A percentile compares a stretch with the other conserved stretches of the same genome.
Conservation (phyloP, 2,888 invertebrate species). For the Tridacna crocea region DNA sequence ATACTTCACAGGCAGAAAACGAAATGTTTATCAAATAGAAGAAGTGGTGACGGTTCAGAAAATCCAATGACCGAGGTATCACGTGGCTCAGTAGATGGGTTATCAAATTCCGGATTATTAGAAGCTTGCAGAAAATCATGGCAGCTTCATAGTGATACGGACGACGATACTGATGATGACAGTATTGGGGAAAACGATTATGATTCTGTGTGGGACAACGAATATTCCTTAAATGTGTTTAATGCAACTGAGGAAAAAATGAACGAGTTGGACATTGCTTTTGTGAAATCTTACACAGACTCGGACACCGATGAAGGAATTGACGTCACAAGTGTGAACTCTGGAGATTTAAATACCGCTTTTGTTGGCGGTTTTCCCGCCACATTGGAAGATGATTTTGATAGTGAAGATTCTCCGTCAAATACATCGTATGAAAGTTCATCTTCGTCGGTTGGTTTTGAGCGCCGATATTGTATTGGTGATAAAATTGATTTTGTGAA, state of each 20-base stretch:
- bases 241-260: background rate
- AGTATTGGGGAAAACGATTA: background rate
- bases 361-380: constrained; percentile 25
- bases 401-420: background rate
- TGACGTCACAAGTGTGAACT: constrained; percentile 47
- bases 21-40: background rate
- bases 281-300: constrained; percentile 31
- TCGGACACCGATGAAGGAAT: constrained; percentile 47
- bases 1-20: background rate
- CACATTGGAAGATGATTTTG: background rate
- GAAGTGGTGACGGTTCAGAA: background rate
- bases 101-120: background rate
- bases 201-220: background rate
- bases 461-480: constrained; percentile 14
- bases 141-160: constrained; percentile 28
- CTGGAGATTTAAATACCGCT: constrained; percentile 39
- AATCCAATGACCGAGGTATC: background rate
- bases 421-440: constrained; percentile 10
- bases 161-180: constrained; percentile 31
- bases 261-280: constrained; percentile 22
- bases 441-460: background rate
- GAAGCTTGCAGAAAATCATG: constrained; percentile 30
- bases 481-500: background rate
- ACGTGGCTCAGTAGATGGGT: background rate
- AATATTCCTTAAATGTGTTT: too few relatives aligned